phyloP scores from a whole-genome alignment of 2,797 vertebrate species.

The Peromyscus nudipes region DNA sequence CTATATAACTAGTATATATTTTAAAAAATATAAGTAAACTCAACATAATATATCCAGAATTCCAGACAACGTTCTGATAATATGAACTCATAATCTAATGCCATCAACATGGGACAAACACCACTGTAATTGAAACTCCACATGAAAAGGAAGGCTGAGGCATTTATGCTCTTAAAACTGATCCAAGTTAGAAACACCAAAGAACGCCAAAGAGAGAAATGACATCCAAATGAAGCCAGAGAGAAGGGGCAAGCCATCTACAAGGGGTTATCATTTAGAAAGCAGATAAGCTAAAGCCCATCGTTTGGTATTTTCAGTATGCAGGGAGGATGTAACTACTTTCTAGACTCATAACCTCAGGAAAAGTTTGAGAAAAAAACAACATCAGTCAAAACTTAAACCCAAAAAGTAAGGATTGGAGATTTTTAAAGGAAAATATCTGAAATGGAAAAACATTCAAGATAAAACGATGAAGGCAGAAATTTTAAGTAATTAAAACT shows the following conservation, averaged over 20 bases:
- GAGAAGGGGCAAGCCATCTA: background rate
- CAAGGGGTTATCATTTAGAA: background rate
- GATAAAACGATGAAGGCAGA: background rate
- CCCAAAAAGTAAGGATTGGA: background rate
- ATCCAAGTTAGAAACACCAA: background rate
- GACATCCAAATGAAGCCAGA: background rate
- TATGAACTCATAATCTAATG: background rate
- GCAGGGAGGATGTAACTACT: background rate
- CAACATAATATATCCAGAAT: background rate
- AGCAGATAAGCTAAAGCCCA: background rate
- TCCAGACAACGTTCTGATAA: background rate
- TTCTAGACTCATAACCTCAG: background rate
- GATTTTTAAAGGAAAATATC: background rate
- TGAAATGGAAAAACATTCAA: conserved; percentile 33
- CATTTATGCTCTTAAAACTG: background rate
- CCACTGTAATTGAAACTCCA: background rate
- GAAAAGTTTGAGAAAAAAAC: background rate
- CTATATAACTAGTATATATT: background rate
- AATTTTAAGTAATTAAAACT: background rate
- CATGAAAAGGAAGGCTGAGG: background rate
- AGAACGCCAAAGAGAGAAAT: background rate
- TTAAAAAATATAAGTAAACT: background rate
- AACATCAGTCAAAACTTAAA: background rate
- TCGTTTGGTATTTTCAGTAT: background rate
- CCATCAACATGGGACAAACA: background rate